These are phyloP conservation scores for Dolomedes plantarius DNA, from an alignment of 2,888 invertebrate species.

Conservation along the genomic window DNA sequence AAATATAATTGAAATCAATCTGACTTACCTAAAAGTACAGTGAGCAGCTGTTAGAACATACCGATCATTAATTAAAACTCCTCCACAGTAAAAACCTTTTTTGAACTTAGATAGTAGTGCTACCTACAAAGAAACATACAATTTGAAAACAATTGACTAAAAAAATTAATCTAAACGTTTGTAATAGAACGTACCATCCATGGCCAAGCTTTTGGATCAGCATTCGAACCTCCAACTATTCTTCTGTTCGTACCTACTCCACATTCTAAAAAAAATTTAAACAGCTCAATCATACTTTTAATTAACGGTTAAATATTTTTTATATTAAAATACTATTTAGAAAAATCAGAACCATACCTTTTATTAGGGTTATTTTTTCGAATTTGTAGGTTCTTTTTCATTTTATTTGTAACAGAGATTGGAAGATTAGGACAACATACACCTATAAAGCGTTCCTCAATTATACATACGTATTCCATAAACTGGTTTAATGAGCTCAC, in stretches of 20 bases:
- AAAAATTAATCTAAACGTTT: too few relatives aligned
- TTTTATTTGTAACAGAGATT: neutral
- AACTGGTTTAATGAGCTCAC: conserved; percentile 81
- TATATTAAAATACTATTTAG: too few relatives aligned
- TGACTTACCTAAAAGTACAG: conserved; percentile 90
- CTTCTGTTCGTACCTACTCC: conserved; percentile 53
- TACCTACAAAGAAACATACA: conserved; percentile 42
- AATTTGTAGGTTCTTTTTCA: neutral
- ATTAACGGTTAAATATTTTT: too few relatives aligned
- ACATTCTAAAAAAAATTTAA: conserved; percentile 52
- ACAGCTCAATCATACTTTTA: too few relatives aligned
- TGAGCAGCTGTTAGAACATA: conserved; percentile 85
- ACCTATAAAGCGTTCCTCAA: conserved; percentile 82
- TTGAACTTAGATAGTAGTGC: conserved; percentile 34
- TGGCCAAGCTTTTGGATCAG: conserved; percentile 63
- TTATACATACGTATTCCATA: conserved; percentile 84
- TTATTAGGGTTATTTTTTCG: neutral
- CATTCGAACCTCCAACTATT: conserved; percentile 59
- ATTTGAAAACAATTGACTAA: neutral
- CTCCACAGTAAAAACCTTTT: conserved; percentile 89
- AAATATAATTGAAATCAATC: neutral
- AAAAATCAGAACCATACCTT: neutral
- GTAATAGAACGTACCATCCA: conserved; percentile 68
- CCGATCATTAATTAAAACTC: conserved; percentile 82
- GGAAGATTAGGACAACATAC: conserved; percentile 83